Percentiles rank a stretch among this genome's conserved stretches.
Evolutionary conservation across 2,113 vertebrate genomes (phyloP).

Genomic region (Brachionichthys hirsutus): DNA sequence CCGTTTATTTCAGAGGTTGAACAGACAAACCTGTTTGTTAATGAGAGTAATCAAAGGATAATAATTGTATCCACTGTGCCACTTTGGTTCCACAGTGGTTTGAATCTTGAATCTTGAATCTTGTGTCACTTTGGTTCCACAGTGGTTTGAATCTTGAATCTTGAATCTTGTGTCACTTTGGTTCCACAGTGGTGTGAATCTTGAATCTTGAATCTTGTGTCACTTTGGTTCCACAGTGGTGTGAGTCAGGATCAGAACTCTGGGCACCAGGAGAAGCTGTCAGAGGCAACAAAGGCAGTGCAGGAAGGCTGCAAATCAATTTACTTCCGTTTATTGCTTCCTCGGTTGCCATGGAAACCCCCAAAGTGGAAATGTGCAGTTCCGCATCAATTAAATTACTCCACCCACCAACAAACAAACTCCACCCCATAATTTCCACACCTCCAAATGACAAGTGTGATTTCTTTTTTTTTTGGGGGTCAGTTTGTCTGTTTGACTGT

Average conservation of each 20-base stretch:
- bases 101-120: too few relatives aligned
- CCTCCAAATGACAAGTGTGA: neutral
- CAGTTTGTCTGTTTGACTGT: too few relatives aligned
- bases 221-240: slow-evolving; percentile 4
- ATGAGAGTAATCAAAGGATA: too few relatives aligned
- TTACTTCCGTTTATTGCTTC: slow-evolving; percentile 60
- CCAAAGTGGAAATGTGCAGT: slow-evolving; percentile 25
- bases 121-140: too few relatives aligned
- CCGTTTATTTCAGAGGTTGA: too few relatives aligned
- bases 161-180: too few relatives aligned
- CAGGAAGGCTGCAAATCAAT: slow-evolving; percentile 52
- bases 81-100: too few relatives aligned
- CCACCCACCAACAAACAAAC: slow-evolving; percentile 1
- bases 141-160: too few relatives aligned
- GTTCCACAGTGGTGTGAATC: neutral
- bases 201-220: neutral
- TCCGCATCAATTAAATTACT: slow-evolving; percentile 36
- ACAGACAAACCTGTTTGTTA: too few relatives aligned
- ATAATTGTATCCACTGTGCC: too few relatives aligned
- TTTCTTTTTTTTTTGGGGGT: too few relatives aligned
- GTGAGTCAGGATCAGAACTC: slow-evolving; percentile 4
- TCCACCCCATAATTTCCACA: slow-evolving; percentile 9
- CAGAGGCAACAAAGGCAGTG: slow-evolving; percentile 34
- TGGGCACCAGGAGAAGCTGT: slow-evolving; percentile 11
- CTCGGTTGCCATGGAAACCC: slow-evolving; percentile 78